Conservation (phyloP, 2,888 invertebrate species). For the Congeria kusceri region DNA sequence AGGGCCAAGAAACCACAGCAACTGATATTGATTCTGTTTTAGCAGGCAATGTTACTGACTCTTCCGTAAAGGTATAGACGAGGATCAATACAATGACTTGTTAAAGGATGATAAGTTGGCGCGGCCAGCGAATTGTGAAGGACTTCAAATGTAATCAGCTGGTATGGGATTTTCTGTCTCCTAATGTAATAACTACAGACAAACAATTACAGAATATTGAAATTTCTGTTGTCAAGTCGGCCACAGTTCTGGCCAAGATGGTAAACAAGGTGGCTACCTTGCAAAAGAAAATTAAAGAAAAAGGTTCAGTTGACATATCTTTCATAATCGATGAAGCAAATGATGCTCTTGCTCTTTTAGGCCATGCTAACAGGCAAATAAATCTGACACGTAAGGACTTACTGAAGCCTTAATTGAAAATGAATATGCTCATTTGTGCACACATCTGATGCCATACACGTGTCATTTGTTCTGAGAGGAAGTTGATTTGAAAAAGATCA, state of each 20-base stretch:
- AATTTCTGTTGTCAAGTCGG: conserved; percentile 8
- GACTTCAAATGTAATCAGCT: conserved; percentile 19
- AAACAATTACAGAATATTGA: conserved; percentile 17
- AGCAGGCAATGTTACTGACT: conserved; percentile 22
- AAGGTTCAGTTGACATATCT: background rate
- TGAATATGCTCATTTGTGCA: conserved; percentile 40
- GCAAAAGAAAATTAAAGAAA: background rate
- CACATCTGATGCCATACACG: conserved; percentile 30
- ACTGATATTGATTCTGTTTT: conserved; percentile 21
- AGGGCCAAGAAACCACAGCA: no score
- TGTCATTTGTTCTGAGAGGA: conserved; percentile 46
- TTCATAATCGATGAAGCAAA: conserved; percentile 15
- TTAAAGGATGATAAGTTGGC: conserved; percentile 6
- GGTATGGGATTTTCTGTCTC: conserved; percentile 16
- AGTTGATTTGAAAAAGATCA: background rate
- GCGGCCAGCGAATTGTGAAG: conserved; percentile 23
- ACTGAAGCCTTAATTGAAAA: conserved; percentile 36
- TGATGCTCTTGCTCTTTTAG: conserved; percentile 27
- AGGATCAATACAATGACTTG: conserved; percentile 21
- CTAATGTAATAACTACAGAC: conserved; percentile 1
- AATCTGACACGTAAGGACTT: conserved; percentile 22
- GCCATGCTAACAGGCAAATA: no score
- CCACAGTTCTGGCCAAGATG: conserved; percentile 9
- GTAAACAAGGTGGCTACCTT: background rate
- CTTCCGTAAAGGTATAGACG: conserved; percentile 25